Evolutionary conservation across 1,140 invertebrate genomes (phyloP).

Genomic region (Trissolcus basalis): DNA sequence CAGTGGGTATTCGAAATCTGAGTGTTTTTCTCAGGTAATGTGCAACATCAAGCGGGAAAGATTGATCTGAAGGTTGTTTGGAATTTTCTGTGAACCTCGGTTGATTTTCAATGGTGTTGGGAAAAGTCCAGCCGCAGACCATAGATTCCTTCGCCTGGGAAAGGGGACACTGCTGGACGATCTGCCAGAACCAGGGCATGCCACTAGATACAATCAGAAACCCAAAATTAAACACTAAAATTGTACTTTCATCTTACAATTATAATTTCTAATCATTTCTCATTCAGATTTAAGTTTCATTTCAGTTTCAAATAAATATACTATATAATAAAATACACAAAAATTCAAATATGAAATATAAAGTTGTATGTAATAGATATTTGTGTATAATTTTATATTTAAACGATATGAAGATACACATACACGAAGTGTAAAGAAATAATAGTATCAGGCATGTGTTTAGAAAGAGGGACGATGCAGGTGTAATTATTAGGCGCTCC

Average conservation of each 20-base stretch:
- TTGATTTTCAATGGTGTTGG: constrained; percentile 61
- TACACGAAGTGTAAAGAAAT: constrained; percentile 70
- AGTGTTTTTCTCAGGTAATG: constrained; percentile 70
- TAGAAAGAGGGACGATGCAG: constrained; percentile 69
- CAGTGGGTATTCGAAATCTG: constrained; percentile 69
- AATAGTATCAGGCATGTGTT: constrained; percentile 71
- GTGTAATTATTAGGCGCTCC: constrained; percentile 69
- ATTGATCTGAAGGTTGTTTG: constrained; percentile 67
- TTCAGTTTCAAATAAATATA: no score
- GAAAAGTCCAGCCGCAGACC: constrained; percentile 65
- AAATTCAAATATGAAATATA: no score
- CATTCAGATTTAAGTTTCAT: no score
- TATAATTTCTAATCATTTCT: no score
- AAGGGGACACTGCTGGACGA: constrained; percentile 67
- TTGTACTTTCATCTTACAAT: no score
- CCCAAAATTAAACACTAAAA: no score
- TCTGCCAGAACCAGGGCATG: constrained; percentile 71
- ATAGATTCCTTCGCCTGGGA: constrained; percentile 63
- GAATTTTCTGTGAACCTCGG: constrained; percentile 62
- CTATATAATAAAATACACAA: no score
- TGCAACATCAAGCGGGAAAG: constrained; percentile 69
- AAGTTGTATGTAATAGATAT: no score
- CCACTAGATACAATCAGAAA: constrained; percentile 54
- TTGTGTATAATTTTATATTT: no score
- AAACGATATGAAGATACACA: no score